A percentile compares a stretch with the other conserved stretches of the same genome.
Conservation (phyloP, 2,797 vertebrate species). For the Rhinichthys osculus region DNA sequence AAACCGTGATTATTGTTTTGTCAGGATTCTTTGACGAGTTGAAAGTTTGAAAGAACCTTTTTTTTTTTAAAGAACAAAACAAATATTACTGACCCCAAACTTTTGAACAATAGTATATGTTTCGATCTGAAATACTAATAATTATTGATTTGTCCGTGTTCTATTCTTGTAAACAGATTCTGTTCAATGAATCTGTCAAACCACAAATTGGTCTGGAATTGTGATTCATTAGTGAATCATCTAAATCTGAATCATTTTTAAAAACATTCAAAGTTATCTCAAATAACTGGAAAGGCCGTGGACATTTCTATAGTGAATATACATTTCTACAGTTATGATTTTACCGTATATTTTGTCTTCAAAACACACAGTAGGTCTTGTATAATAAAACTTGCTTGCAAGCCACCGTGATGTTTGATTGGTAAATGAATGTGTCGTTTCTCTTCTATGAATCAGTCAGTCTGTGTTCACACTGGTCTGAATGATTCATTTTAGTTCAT, state of each 20-base stretch:
- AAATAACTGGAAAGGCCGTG: background rate
- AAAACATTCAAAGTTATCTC: background rate
- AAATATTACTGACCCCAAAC: background rate
- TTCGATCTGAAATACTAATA: background rate
- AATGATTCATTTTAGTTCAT: background rate
- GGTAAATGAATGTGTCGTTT: background rate
- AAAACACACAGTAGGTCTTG: background rate
- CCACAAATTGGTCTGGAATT: background rate
- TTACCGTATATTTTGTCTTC: background rate
- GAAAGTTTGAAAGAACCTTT: background rate
- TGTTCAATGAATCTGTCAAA: background rate
- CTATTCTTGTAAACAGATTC: background rate
- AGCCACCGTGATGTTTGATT: background rate
- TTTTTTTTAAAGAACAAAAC: background rate
- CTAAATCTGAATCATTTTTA: background rate
- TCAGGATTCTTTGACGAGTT: background rate
- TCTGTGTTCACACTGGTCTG: background rate
- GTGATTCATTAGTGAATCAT: background rate
- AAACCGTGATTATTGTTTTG: background rate
- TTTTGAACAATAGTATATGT: background rate
- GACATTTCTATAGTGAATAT: background rate
- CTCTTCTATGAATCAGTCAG: background rate
- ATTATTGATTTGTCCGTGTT: background rate
- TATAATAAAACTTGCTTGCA: background rate
- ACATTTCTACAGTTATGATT: background rate